Evolutionary conservation across 1,140 invertebrate genomes (phyloP), one percentile per base, ranked within the genome.

Genomic region (Drosophila sp.): DNA sequence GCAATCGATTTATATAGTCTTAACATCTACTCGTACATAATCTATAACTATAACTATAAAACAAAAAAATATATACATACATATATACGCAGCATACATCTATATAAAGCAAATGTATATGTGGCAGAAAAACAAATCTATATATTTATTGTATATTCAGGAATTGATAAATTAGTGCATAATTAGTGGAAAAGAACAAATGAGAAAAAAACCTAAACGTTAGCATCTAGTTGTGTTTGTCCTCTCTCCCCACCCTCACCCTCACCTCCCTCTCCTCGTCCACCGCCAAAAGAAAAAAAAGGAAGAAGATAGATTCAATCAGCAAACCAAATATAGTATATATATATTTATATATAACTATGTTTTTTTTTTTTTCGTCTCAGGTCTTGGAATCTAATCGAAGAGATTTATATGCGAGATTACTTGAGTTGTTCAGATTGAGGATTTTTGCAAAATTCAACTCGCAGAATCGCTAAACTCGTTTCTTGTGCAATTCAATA

Each of bases 101-200:
- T 50, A 50, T 50, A 27, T 27, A 60, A 56, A 60, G 33, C 41
- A 17, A 61, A 62, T 29, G 61, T 60, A 54, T 57, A 65, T 67
- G 47, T 72, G 62, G 66, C 56, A 70, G 60, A 33, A 58, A 38
- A 63, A 63, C 54, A 66, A 72, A 72, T 78, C 69, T 55, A 80
- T 76, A 69, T 44, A 63, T 57, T 63, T 68, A 72, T 73, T 76
- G 60, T 76, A 76, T 78, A 78, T 71, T 70, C 66, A 80, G 69
- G 76, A 81, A 81, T 82, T 75, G 80, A 83, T 79, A 78, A 82
- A 83, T 79, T 71, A 83, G 66, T 80, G 35, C 56, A 67, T 62
- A 63, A 73, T 61, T 67, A 76, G 61, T 60, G 17, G 56, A 58
- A 73, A 54, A 33, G 8, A 33, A 66, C 17, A 62, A 38, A 47